Base-by-base conservation (phyloP, 2,888 invertebrate species). In the Heliconius cydno region DNA sequence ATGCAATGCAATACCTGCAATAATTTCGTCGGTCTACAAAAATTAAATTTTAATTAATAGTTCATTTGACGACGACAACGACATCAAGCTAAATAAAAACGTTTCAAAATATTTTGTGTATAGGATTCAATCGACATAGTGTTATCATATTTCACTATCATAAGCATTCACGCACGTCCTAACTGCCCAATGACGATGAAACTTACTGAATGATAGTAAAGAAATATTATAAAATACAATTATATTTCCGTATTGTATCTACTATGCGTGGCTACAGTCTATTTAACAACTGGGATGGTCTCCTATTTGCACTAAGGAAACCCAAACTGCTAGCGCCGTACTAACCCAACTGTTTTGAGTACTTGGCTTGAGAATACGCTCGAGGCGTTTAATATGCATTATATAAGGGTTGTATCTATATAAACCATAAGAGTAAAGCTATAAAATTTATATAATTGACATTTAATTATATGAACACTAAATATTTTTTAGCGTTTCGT, bases 251-350 rank as follows among this genome's bases (percentile, higher is more conserved):
- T 22, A 52, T 6, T 3, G 52, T 52, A n/a, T 52, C 1, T 52
- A 52, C 52, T 52, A 19, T 6, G 15, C 38, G 67, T 41, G 60
- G 74, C 63, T 60, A n/a, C 57, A 57, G 78, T 52, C 28, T 52
- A 73, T 82, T 80, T 78, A 84, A 83, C 80, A 77, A 77, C 52
- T 19, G 52, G 7, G 19, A 52, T 83, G 81, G 80, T 82, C 82
- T 85, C 83, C 82, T 85, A 85, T 85, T 85, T 85, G 84, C 84
- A 85, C 83, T 85, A 84, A 85, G 84, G 83, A 85, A 83, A 84
- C 84, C 81, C 80, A 84, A 84, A 84, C 83, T 82, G 82, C 79
- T 76, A 76, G 78, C 76, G 80, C 79, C 80, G 82, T 76, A 79
- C 83, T 81, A 80, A 80, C 82, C 84, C 75, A 84, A 82, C 78